phyloP scores from a whole-genome alignment of 2,797 vertebrate species.

The Sebastes elongatus region DNA sequence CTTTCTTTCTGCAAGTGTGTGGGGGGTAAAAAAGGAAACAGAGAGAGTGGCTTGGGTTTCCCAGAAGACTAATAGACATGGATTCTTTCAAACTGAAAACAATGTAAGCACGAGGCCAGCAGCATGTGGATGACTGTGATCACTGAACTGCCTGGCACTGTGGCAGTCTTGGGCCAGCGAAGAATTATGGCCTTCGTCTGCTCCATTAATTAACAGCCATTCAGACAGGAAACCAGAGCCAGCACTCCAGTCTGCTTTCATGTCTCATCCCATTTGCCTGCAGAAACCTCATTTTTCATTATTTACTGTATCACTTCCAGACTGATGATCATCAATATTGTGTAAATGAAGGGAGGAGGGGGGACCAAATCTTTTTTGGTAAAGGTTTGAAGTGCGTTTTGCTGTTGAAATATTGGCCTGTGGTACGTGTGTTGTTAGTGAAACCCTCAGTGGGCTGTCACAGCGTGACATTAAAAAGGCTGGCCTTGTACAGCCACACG shows the following conservation, averaged over 20 bases:
- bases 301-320: conserved; percentile 76
- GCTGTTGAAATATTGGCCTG: conserved; percentile 57
- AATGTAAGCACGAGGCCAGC: conserved; percentile 38
- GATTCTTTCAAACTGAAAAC: conserved; percentile 42
- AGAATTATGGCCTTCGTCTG: conserved; percentile 75
- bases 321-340: conserved; percentile 67
- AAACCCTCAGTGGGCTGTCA: conserved; percentile 65
- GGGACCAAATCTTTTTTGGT: conserved; percentile 9
- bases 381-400: conserved; percentile 50
- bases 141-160: conserved; percentile 55
- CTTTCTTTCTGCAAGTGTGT: conserved; percentile 19
- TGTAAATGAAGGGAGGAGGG: conserved; percentile 31
- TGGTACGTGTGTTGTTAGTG: conserved; percentile 28
- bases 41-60: conserved; percentile 31
- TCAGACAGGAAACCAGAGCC: conserved; percentile 82
- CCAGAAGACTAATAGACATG: conserved; percentile 31
- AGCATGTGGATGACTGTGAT: conserved; percentile 56
- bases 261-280: conserved; percentile 76
- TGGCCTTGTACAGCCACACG: conserved; percentile 71
- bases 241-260: conserved; percentile 73
- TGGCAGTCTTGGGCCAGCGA: conserved; percentile 53
- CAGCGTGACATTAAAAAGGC: conserved; percentile 61
- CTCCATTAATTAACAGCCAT: conserved; percentile 81
- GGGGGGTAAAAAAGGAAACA: conserved; percentile 9
- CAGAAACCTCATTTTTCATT: conserved; percentile 78